phyloP scores from a whole-genome alignment of 2,888 invertebrate genomes.

The Arge pagana region DNA sequence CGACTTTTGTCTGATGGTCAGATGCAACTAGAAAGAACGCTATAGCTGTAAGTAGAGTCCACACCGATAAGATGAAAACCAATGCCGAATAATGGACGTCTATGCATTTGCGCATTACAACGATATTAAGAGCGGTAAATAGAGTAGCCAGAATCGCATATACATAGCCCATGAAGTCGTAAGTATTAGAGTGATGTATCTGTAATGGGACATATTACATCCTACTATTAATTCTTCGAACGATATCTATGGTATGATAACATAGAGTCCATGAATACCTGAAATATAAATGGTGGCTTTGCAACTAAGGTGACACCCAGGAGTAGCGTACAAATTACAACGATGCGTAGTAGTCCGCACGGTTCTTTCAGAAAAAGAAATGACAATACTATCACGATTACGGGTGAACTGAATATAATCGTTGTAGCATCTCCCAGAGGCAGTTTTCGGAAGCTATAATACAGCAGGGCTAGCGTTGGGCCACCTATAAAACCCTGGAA shows the following conservation, averaged over 20 bases:
- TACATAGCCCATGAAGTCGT: conserved; percentile 56
- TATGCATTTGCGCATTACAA: conserved; percentile 59
- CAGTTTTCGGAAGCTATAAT: conserved; percentile 58
- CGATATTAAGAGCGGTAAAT: conserved; percentile 59
- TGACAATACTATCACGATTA: conserved; percentile 58
- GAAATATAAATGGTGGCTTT: conserved; percentile 58
- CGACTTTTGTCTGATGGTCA: conserved; percentile 35
- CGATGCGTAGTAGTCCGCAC: conserved; percentile 57
- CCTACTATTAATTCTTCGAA: neutral
- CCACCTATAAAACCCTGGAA: conserved; percentile 59
- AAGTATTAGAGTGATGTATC: conserved; percentile 43
- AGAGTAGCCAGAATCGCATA: conserved; percentile 57
- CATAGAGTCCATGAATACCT: too few relatives aligned
- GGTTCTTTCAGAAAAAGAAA: conserved; percentile 58
- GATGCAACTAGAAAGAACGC: conserved; percentile 46
- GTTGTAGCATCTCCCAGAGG: conserved; percentile 61
- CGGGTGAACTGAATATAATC: conserved; percentile 60
- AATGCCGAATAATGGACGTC: conserved; percentile 59
- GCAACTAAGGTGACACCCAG: conserved; percentile 58
- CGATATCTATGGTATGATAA: neutral
- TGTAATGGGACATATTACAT: conserved; percentile 27
- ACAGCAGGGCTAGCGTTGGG: conserved; percentile 56
- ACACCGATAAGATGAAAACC: conserved; percentile 56
- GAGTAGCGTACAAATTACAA: conserved; percentile 56
- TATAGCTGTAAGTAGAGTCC: conserved; percentile 52